Evolutionary conservation across 2,797 vertebrate genomes (phyloP), one percentile per base, ranked within the genome.

Genomic region (Onychomys leucogaster): DNA sequence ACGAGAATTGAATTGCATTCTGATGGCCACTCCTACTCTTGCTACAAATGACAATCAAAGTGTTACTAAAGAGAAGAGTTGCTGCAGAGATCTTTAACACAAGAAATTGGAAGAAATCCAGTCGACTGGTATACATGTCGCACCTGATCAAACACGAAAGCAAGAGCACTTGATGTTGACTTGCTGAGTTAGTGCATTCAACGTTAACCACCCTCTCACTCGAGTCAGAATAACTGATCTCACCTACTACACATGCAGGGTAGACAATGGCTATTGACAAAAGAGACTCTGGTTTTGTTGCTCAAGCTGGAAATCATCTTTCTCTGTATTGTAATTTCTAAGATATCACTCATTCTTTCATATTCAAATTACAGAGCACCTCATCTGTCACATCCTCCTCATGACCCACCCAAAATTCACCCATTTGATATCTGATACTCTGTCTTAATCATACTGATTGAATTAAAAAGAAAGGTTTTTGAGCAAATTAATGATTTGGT

Each of bases 71-170:
- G n/a, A 49, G 43, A 19, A 55, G 43, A 86, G 37, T 85, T 94
- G 49, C 29, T 69, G n/a, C 17, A 49, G 34, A 25, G 52, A 59
- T 94, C 41, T n/a, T 34, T 89, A 93, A 78, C 43, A 89, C 21
- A 9, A 88, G 21, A 55, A 85, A 95, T 41, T 19, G 57, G 84
- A 55, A 76, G 34, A 29, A 1, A 34, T 85, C 73, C 32, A 59
- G 23, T 63, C 14, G 25, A 34, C 49, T 46, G 59, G 5, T 34
- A n/a, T 41, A 37, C 34, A 23, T 17, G 27, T 23, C 55, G 12
- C 14, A 82, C 52, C 85, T 95, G 46, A 77, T 37, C 34, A 92
- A 96, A 95, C 7, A 80, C 77, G 43, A 78, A 78, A 78, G 25
- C 81, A 84, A 52, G 37, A 8, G 5, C 14, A 84, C 29, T 83